These are phyloP conservation scores for Mimumesa dahlbomi DNA, from an alignment of 2,888 invertebrate genomes.

Conservation along the genomic window DNA sequence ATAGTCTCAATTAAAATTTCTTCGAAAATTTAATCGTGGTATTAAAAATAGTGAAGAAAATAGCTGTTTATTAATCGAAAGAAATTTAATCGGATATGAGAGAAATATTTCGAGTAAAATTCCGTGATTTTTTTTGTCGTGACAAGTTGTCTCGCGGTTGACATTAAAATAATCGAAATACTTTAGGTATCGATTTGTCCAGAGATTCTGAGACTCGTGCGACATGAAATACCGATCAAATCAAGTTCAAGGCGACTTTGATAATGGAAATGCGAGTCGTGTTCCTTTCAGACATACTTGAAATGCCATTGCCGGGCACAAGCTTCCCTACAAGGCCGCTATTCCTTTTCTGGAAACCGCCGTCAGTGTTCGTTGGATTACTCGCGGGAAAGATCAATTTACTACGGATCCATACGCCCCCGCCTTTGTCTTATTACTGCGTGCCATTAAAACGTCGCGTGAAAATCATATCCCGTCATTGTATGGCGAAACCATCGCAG, in stretches of 20 bases:
- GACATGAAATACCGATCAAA: constrained; percentile 53
- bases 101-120: too few relatives aligned
- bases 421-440: constrained; percentile 27
- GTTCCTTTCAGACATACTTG: constrained; percentile 60
- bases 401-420: constrained; percentile 49
- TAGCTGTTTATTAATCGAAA: too few relatives aligned
- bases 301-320: constrained; percentile 62
- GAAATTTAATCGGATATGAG: too few relatives aligned
- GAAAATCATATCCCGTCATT: too few relatives aligned
- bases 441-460: constrained; percentile 47
- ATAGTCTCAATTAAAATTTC: too few relatives aligned
- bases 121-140: too few relatives aligned
- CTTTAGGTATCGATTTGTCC: constrained; percentile 22
- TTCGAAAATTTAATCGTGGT: too few relatives aligned
- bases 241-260: constrained; percentile 73
- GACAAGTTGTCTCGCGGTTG: background rate
- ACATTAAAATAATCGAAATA: background rate
- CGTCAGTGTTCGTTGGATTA: constrained; percentile 43
- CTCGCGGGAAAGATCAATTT: constrained; percentile 51
- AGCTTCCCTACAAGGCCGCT: constrained; percentile 71
- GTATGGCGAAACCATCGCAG: too few relatives aligned
- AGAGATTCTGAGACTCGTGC: constrained; percentile 11
- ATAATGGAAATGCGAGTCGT: constrained; percentile 66
- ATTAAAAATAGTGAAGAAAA: too few relatives aligned
- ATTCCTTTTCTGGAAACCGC: constrained; percentile 52